phyloP scores from a whole-genome alignment of 2,113 vertebrate species.

The Xiphias gladius region DNA sequence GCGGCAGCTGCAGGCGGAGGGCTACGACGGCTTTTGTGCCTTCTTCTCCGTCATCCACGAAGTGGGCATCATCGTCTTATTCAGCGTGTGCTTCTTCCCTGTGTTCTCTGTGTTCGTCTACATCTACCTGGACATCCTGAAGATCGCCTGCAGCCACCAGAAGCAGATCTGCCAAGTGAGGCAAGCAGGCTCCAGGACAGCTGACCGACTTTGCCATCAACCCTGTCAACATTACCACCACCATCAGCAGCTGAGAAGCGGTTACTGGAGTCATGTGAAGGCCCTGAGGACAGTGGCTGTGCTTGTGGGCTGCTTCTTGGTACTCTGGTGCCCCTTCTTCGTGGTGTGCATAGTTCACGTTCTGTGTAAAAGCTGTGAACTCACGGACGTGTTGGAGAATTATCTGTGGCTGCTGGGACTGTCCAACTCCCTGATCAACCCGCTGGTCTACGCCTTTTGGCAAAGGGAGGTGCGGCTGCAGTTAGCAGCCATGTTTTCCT shows the following conservation, averaged over 20 bases:
- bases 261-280: conserved; percentile 85
- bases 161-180: conserved; percentile 86
- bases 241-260: conserved; percentile 50
- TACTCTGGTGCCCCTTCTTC: conserved; percentile 92
- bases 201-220: background rate
- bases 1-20: conserved; percentile 78
- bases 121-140: conserved; percentile 94
- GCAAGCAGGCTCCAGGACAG: conserved; percentile 66
- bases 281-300: conserved; percentile 88
- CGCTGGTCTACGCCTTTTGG: conserved; percentile 91
- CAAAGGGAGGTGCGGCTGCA: conserved; percentile 89
- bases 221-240: background rate
- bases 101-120: conserved; percentile 87
- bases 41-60: conserved; percentile 89
- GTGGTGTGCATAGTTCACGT: conserved; percentile 86
- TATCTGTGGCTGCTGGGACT: conserved; percentile 92
- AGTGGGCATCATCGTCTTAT: conserved; percentile 83
- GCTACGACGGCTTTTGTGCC: conserved; percentile 80
- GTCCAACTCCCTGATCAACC: conserved; percentile 92
- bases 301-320: conserved; percentile 89
- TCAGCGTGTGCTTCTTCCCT: conserved; percentile 89
- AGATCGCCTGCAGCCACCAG: conserved; percentile 88
- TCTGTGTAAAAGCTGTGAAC: conserved; percentile 82
- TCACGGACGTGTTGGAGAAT: conserved; percentile 85
- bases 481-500: conserved; percentile 82